Evolutionary conservation across 2,888 invertebrate genomes (phyloP), one percentile per base, ranked within the genome.

Genomic region (Drosophila limbata): DNA sequence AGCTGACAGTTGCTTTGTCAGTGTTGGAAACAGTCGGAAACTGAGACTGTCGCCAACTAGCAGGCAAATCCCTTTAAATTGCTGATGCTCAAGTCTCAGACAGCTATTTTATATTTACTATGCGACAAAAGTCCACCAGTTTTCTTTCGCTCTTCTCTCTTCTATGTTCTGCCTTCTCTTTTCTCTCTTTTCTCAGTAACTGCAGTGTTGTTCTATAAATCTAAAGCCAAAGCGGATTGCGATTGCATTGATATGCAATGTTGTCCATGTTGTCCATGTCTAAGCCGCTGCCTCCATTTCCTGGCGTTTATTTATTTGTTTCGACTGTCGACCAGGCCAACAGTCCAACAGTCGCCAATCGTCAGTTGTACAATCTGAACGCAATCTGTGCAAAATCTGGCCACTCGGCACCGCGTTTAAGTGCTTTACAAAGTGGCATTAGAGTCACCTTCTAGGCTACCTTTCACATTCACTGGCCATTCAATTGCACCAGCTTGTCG

Each of bases 181-280:
- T 9, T n/a, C 3, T 13, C 21, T 11, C 19, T 13, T 25, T 33
- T 28, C 15, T 39, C 53, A 50, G 15, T 15, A 61, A 52, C 69
- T 73, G 73, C 77, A 64, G 68, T 61, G 55, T 55, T 67, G 70
- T 55, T 77, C 84, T 69, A 86, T 84, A 84, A 84, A 87, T 87
- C 79, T 87, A 59, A 56, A 68, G 74, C 68, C 77, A 84, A 84
- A 84, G 88, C 88, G 87, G 85, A 84, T 84, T 87, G 79, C 85
- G 72, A 83, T 65, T 73, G 67, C 83, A 87, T 80, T 87, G 84
- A 84, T 84, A 87, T 82, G 87, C 79, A 68, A 76, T 69, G 81
- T 77, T 81, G 75, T 84, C 79, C 63, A 76, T 69, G 81, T 77
- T 81, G 75, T 84, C 79, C 63, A 69, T 77, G 82, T 71, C 66